These are phyloP conservation scores for Hemicordylus capensis DNA, from an alignment of 2,113 vertebrate genomes.

Conservation along the genomic window DNA sequence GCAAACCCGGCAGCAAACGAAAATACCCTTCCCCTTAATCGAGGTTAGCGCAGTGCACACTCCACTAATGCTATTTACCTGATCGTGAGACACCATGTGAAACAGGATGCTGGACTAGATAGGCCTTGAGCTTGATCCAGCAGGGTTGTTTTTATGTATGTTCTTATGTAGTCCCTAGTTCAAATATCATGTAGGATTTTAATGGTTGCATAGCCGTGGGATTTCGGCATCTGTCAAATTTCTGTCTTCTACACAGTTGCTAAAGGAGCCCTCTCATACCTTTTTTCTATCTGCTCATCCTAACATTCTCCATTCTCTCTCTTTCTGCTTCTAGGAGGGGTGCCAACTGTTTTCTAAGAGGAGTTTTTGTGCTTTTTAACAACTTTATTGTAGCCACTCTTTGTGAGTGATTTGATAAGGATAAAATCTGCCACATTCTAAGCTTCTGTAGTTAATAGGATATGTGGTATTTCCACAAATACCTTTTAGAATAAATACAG, in stretches of 20 bases:
- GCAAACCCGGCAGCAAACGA: too few species aligned
- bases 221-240: background rate
- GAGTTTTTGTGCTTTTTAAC: background rate
- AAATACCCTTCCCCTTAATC: too few species aligned
- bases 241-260: background rate
- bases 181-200: background rate
- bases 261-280: background rate
- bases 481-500: background rate
- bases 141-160: too few species aligned
- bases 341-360: background rate
- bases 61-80: too few species aligned
- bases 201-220: background rate
- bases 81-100: too few species aligned
- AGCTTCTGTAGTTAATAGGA: background rate
- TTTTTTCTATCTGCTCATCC: background rate
- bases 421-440: background rate
- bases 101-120: too few species aligned
- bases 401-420: background rate
- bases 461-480: background rate
- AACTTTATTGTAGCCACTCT: background rate
- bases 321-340: background rate
- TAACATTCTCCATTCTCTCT: background rate
- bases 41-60: too few species aligned
- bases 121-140: too few species aligned
- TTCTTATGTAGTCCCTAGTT: too few species aligned